Evolutionary conservation across 2,797 vertebrate species (phyloP).

Genomic region (Sebastes cheni): DNA sequence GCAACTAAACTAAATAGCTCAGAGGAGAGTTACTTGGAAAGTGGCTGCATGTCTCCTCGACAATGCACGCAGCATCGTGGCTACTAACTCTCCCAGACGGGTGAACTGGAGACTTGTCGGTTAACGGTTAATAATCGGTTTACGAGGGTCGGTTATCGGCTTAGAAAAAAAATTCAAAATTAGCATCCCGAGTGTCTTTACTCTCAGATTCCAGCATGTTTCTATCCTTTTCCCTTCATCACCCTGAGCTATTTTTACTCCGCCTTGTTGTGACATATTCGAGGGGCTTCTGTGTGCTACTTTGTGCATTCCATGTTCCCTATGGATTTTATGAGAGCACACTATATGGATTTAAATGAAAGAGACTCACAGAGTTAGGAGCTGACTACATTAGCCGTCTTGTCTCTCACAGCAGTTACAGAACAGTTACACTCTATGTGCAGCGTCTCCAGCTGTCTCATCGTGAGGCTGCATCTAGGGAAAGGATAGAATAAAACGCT

Average conservation of each 20-base stretch:
- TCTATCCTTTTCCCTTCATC: conserved; percentile 5
- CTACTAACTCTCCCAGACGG: accelerated
- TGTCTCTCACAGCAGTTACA: neutral
- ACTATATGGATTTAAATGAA: conserved; percentile 14
- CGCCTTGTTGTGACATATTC: conserved; percentile 22
- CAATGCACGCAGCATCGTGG: accelerated
- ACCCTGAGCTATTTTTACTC: conserved; percentile 29
- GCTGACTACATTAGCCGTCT: neutral
- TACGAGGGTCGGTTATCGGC: too few species aligned
- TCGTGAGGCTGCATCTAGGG: neutral
- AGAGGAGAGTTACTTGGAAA: neutral
- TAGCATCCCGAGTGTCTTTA: neutral
- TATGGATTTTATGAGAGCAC: conserved; percentile 1
- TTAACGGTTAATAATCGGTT: too few species aligned
- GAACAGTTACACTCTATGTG: neutral
- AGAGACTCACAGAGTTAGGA: neutral
- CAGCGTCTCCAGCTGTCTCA: neutral
- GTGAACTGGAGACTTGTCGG: too few species aligned
- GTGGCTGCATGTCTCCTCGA: too few species aligned
- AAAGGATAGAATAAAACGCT: neutral
- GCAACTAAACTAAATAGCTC: neutral
- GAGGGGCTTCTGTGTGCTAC: neutral
- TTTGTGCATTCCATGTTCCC: neutral
- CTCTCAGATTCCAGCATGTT: neutral
- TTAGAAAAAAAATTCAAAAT: too few species aligned